A percentile compares a stretch with the other conserved stretches of the same genome.
Evolutionary conservation across 2,113 vertebrate genomes (phyloP).

Genomic region (Gymnobelideus leadbeateri): DNA sequence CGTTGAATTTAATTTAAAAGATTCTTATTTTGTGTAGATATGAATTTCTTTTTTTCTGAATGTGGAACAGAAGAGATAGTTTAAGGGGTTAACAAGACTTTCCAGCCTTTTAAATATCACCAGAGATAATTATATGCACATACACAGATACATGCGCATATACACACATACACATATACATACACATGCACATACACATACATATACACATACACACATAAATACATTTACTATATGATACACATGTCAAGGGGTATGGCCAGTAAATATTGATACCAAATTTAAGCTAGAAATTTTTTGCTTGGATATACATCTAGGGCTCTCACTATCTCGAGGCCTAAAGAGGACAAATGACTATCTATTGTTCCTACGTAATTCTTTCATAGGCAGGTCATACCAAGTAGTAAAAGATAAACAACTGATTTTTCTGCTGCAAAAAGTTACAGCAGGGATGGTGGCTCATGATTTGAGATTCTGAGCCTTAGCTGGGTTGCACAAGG

Average conservation of each 20-base stretch:
- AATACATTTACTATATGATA: neutral
- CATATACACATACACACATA: neutral
- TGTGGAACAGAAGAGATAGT: neutral
- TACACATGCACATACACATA: neutral
- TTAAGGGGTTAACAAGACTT: neutral
- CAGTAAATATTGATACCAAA: neutral
- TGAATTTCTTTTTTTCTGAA: neutral
- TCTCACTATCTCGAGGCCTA: neutral
- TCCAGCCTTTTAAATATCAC: neutral
- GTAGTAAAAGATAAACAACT: neutral
- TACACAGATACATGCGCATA: neutral
- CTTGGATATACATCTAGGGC: neutral
- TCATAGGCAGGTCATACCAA: neutral
- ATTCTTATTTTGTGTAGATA: neutral
- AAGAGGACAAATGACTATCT: neutral
- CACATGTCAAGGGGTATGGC: neutral
- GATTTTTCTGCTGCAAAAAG: constrained; percentile 30
- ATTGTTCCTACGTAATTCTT: constrained; percentile 5
- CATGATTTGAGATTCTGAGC: neutral
- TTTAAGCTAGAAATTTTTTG: neutral
- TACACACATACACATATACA: neutral
- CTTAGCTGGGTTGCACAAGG: neutral
- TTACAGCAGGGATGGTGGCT: constrained; percentile 15
- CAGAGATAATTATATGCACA: neutral
- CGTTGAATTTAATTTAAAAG: neutral